Evolutionary conservation across 2,113 vertebrate species (phyloP).

Genomic region (Accipiter cooperii): DNA sequence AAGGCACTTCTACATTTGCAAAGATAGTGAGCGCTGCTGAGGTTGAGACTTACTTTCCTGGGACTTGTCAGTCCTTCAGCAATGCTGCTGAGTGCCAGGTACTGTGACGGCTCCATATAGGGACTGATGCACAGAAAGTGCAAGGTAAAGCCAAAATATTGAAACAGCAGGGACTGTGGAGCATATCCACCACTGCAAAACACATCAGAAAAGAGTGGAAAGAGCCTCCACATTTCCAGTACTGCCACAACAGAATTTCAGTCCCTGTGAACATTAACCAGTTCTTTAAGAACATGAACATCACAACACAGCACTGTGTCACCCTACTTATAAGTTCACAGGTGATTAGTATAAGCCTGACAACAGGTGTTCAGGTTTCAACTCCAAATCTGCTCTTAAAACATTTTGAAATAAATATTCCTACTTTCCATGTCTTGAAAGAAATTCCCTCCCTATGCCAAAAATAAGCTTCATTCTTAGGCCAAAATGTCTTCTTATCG

Average conservation of each 20-base stretch:
- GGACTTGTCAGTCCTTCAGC: not conserved
- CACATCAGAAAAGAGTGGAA: rapidly evolving
- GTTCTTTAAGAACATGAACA: not conserved
- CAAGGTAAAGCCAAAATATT: not conserved
- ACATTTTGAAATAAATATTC: constrained; percentile 11
- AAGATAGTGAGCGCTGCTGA: rapidly evolving
- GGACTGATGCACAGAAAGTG: not conserved
- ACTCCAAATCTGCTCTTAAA: constrained; percentile 13
- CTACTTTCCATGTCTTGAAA: not conserved
- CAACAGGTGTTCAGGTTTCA: constrained; percentile 38
- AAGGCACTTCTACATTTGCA: rapidly evolving
- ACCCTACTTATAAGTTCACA: constrained; percentile 14
- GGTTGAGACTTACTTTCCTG: not conserved
- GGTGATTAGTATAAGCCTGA: constrained; percentile 27
- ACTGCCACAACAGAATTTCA: not conserved
- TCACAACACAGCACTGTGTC: not conserved
- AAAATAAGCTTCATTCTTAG: not conserved
- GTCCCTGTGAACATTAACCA: not conserved
- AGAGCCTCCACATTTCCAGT: not conserved
- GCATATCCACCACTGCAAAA: not conserved
- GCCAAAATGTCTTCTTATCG: not conserved
- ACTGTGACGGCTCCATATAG: rapidly evolving
- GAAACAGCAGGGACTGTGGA: not conserved
- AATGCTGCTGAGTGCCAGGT: rapidly evolving
- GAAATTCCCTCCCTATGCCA: not conserved